phyloP scores from a whole-genome alignment of 2,113 vertebrate species.

The Oreotragus oreotragus region DNA sequence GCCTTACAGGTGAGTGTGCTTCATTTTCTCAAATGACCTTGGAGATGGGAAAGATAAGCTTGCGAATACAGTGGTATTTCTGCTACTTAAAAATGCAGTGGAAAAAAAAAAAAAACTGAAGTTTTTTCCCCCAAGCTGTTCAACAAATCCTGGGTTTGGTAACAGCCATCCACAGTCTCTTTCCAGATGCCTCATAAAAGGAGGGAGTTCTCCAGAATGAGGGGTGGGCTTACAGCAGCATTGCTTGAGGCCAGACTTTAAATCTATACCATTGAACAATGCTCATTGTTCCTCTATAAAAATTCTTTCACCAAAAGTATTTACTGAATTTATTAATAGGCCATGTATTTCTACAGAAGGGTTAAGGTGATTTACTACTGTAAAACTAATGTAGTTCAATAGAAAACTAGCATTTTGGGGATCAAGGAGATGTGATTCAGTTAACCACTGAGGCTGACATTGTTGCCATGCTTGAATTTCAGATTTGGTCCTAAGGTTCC shows the following conservation, averaged over 20 bases:
- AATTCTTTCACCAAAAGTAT: not conserved
- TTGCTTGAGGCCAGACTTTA: not conserved
- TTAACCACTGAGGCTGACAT: not conserved
- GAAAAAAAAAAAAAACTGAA: not conserved
- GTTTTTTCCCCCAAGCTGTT: not conserved
- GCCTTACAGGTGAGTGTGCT: slow-evolving; percentile 68
- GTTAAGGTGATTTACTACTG: not conserved
- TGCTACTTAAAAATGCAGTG: not conserved
- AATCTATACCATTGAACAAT: not conserved
- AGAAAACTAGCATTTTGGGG: not conserved
- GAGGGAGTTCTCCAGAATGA: not conserved
- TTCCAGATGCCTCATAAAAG: not conserved
- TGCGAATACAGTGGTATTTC: not conserved
- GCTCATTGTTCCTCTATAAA: not conserved
- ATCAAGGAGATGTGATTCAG: not conserved
- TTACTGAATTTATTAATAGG: not conserved
- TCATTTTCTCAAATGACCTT: not conserved
- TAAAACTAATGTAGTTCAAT: not conserved
- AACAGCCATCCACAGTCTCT: not conserved
- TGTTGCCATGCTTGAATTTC: not conserved
- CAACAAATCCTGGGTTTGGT: not conserved
- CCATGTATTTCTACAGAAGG: not conserved
- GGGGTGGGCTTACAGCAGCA: not conserved
- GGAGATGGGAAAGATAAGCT: not conserved
- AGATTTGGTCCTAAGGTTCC: not conserved